A percentile compares a stretch with the other conserved stretches of the same genome.
Evolutionary conservation across 1,140 invertebrate genomes (phyloP).

Genomic region (Philaenus spumarius): DNA sequence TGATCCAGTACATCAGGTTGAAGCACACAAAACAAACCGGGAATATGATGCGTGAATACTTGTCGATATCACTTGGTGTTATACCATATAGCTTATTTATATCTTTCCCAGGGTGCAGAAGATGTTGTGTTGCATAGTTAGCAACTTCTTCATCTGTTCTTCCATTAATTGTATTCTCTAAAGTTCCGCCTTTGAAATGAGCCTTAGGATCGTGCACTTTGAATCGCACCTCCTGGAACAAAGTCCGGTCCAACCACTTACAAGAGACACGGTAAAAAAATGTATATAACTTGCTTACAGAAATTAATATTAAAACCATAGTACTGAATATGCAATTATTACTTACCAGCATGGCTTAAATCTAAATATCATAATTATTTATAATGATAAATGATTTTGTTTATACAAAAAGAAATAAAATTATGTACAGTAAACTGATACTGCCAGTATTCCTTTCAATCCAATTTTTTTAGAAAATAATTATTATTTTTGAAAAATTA

Average conservation of each 20-base stretch:
- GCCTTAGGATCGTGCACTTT: slow-evolving; percentile 89
- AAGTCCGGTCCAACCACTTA: slow-evolving; percentile 56
- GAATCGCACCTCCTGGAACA: slow-evolving; percentile 88
- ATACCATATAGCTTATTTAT: slow-evolving; percentile 60
- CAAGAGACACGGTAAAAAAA: slow-evolving; percentile 44
- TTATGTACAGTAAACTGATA: too few species aligned
- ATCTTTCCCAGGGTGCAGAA: slow-evolving; percentile 69
- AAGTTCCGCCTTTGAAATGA: slow-evolving; percentile 81
- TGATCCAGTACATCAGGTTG: slow-evolving; percentile 98
- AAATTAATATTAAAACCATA: too few species aligned
- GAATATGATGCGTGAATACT: slow-evolving; percentile 92
- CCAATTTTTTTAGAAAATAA: too few species aligned
- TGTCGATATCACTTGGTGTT: slow-evolving; percentile 93
- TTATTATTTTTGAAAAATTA: too few species aligned
- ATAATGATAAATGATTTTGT: too few species aligned
- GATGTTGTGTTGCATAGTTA: slow-evolving; percentile 61
- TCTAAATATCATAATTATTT: too few species aligned
- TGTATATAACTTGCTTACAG: too few species aligned
- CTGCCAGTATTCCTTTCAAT: too few species aligned
- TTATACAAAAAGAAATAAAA: too few species aligned
- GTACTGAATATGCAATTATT: too few species aligned
- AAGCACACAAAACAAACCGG: slow-evolving; percentile 96
- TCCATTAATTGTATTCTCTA: slow-evolving; percentile 86
- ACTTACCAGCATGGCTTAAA: too few species aligned
- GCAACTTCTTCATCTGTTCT: slow-evolving; percentile 57